phyloP scores from a whole-genome alignment of 2,113 vertebrate species.

The Cynocephalus volans region DNA sequence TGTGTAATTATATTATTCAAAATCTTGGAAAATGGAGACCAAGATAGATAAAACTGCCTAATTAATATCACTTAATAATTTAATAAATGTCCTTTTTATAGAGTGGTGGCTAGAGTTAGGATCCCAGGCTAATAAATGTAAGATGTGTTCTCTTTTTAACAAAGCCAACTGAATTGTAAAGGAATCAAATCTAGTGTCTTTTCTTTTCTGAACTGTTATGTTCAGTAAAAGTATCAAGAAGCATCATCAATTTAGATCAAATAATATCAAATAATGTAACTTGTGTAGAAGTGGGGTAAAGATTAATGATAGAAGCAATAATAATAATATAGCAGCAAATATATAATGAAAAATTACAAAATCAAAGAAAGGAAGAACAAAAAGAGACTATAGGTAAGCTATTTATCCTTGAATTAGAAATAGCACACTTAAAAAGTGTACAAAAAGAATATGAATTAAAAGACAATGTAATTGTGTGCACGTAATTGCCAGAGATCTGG shows the following conservation, averaged over 20 bases:
- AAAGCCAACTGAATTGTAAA: not conserved
- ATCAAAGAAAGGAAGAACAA: not conserved
- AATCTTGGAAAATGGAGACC: not conserved
- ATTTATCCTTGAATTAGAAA: not conserved
- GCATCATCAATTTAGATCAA: not conserved
- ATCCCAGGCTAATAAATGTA: not conserved
- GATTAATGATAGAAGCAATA: not conserved
- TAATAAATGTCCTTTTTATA: not conserved
- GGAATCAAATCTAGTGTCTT: not conserved
- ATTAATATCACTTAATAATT: not conserved
- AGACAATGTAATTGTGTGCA: not conserved
- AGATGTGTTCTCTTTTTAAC: not conserved
- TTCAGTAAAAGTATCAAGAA: not conserved
- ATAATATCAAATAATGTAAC: not conserved
- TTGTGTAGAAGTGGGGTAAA: conserved; percentile 26
- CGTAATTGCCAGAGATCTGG: not conserved
- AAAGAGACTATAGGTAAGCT: not conserved
- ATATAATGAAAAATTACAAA: not conserved
- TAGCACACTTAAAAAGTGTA: not conserved
- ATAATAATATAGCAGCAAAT: not conserved
- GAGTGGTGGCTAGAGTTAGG: not conserved
- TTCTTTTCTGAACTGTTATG: conserved; percentile 2
- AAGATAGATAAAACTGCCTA: not conserved
- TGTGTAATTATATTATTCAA: not conserved
- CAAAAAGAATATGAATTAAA: not conserved